Evolutionary conservation across 2,797 vertebrate genomes (phyloP), one percentile per base, ranked within the genome.

Genomic region (Acanthopagrus latus): DNA sequence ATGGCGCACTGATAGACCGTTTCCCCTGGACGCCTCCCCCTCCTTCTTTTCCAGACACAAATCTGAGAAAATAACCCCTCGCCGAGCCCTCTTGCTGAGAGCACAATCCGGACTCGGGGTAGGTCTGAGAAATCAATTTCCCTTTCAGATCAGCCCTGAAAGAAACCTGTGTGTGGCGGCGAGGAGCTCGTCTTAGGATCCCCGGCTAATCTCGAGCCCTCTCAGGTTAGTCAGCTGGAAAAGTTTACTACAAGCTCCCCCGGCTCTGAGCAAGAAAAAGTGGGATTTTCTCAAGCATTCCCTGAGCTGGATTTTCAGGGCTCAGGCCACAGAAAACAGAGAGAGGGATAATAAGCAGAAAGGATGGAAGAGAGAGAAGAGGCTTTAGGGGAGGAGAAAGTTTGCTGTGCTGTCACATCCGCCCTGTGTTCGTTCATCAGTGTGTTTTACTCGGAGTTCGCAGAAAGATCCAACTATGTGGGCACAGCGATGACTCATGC

Each of bases 51-150:
- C 59, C 74, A 48, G 44, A 76, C 66, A 64, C 63, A 78, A 84
- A 82, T 77, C 73, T 51, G 60, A 54, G 63, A 78, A 86, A 87
- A 92, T 75, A 77, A 74, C 69, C 72, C 67, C 87, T 83, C 78
- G 80, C 41, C 4, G 76, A 86, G 85, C 50, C 58, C 7, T 83
- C 84, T 74, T 27, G 84, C 82, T 67, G 85, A 67, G 81, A 87
- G 60, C 71, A 85, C 70, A 80, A 92, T 84, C 84, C 65, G 38
- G 77, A 89, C 74, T 89, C 90, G 81, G 76, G 72, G 70, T 55
- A 73, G 80, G 80, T 87, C 93, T 92, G 76, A 83, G 76, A 91
- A 94, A 94, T 92, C 88, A 88, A 93, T 94, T 94, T 94, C 89
- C 90, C 89, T 93, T 93, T 93, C 86, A 91, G 89, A 94, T 93